Percentiles rank a stretch among this genome's conserved stretches.
phyloP scores from a whole-genome alignment of 2,888 invertebrate genomes.

The Endomychus coccineus region DNA sequence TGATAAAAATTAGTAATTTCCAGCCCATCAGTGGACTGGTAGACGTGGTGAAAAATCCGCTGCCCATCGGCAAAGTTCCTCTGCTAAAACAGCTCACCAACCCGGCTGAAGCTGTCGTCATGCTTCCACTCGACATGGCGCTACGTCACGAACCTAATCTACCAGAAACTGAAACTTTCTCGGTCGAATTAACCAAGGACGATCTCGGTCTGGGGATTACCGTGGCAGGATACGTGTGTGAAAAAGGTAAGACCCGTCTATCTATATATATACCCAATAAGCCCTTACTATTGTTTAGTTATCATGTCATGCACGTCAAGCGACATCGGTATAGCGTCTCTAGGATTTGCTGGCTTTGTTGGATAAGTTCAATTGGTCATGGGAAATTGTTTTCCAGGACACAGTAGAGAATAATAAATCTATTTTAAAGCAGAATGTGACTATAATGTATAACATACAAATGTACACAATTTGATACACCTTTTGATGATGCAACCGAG shows the following conservation, averaged over 20 bases:
- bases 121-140: conserved; percentile 51
- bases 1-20: no score
- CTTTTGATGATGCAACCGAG: no score
- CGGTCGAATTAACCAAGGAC: conserved; percentile 85
- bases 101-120: conserved; percentile 18
- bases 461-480: no score
- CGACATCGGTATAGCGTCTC: not conserved
- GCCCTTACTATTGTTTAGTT: no score
- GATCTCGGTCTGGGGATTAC: conserved; percentile 90
- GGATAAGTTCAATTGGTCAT: no score
- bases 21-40: conserved; percentile 59
- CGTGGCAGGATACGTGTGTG: conserved; percentile 94
- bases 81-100: conserved; percentile 7
- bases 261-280: no score
- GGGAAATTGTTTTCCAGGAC: no score
- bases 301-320: no score
- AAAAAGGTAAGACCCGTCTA: conserved; percentile 68
- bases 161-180: conserved; percentile 86
- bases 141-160: conserved; percentile 54
- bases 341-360: no score
- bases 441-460: no score
- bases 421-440: no score
- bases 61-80: conserved; percentile 41
- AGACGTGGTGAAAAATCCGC: conserved; percentile 57
- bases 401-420: no score